Percentiles rank a stretch among this genome's conserved stretches.
phyloP scores from a whole-genome alignment of 1,140 invertebrate genomes.

The Tyrophagus putrescentiae region DNA sequence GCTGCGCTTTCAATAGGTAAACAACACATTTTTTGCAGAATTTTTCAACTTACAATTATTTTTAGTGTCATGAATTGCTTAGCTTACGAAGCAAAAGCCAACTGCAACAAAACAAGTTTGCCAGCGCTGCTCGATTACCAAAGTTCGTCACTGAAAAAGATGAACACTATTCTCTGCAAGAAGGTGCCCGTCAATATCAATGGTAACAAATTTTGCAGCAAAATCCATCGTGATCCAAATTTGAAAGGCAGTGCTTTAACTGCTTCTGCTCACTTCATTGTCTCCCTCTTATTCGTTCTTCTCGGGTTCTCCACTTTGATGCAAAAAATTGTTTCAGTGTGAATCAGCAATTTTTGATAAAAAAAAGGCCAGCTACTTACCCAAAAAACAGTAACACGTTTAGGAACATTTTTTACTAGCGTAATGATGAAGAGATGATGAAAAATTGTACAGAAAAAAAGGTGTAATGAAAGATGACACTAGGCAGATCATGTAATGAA shows the following conservation, averaged over 20 bases:
- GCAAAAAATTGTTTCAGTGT: neutral
- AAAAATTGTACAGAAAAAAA: too few relatives aligned
- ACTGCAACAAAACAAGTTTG: neutral
- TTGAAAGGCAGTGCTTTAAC: neutral
- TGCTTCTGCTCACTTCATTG: neutral
- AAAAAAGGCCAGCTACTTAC: too few relatives aligned
- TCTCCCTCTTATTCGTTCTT: too few relatives aligned
- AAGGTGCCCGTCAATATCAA: neutral
- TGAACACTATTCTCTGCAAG: neutral
- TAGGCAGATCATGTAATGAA: neutral
- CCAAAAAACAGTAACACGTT: too few relatives aligned
- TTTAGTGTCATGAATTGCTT: neutral
- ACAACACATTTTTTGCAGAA: too few relatives aligned
- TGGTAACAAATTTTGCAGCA: neutral
- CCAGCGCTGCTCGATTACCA: neutral
- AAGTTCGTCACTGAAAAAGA: neutral
- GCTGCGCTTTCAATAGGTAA: neutral
- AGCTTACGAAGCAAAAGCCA: neutral
- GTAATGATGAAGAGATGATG: too few relatives aligned
- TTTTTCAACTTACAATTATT: too few relatives aligned
- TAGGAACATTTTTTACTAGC: too few relatives aligned
- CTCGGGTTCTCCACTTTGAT: too few relatives aligned
- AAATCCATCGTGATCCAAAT: neutral
- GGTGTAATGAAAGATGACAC: neutral
- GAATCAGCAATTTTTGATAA: neutral